phyloP scores from a whole-genome alignment of 2,113 vertebrate species.

The Cercocebus atys region DNA sequence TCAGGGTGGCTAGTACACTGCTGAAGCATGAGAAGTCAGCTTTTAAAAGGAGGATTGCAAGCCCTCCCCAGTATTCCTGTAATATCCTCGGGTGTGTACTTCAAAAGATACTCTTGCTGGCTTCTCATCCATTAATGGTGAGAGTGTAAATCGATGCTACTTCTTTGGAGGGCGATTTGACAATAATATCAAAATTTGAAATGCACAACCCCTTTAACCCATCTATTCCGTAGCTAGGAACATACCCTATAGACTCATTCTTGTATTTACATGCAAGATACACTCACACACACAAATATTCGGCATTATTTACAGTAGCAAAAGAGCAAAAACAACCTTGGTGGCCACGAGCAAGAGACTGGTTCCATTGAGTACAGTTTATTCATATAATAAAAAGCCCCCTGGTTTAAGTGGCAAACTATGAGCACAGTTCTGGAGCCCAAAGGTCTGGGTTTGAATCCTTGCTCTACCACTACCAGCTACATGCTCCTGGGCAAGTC shows the following conservation, averaged over 20 bases:
- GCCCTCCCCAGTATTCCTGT: neutral
- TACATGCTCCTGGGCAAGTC: neutral
- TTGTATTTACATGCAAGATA: neutral
- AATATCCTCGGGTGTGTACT: neutral
- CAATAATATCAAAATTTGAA: neutral
- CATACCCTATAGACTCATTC: neutral
- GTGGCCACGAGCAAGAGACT: no score
- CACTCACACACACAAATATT: neutral
- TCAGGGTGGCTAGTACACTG: fast-evolving
- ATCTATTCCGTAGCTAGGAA: neutral
- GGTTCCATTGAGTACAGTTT: neutral
- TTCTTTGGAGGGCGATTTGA: neutral
- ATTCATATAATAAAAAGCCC: neutral
- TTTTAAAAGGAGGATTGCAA: neutral
- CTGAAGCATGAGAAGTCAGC: fast-evolving
- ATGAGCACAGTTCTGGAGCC: neutral
- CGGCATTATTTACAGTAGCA: neutral
- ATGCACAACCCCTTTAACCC: neutral
- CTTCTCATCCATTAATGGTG: neutral
- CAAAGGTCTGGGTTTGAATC: fast-evolving
- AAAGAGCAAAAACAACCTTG: neutral
- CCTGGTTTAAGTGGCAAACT: neutral
- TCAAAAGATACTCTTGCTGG: neutral
- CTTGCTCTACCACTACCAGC: neutral
- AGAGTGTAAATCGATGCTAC: neutral